A percentile compares a stretch with the other conserved stretches of the same genome.
Evolutionary conservation across 2,888 invertebrate genomes (phyloP).

Genomic region (Geotrupes spiniger): DNA sequence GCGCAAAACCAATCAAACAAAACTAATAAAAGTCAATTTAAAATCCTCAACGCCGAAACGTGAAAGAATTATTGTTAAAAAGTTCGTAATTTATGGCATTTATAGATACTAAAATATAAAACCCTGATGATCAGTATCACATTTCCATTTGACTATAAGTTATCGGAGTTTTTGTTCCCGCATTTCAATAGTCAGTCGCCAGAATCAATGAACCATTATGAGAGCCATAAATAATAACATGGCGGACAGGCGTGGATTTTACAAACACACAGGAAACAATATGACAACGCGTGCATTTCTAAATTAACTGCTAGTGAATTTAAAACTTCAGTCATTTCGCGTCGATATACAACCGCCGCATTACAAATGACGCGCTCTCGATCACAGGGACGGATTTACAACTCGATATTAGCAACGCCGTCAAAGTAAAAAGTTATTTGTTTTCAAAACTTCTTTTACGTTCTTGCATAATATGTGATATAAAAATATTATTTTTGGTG

Average conservation of each 20-base stretch:
- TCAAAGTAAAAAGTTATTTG: no score
- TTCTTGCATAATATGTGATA: no score
- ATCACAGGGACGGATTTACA: no score
- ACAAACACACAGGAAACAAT: slow-evolving; percentile 43
- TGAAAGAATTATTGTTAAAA: slow-evolving; percentile 40
- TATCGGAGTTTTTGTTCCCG: slow-evolving; percentile 35
- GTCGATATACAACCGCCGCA: no score
- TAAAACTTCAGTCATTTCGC: slow-evolving; percentile 32
- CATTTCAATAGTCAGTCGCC: slow-evolving; percentile 45
- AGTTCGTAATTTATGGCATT: slow-evolving; percentile 36
- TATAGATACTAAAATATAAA: slow-evolving; percentile 36
- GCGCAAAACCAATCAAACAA: slow-evolving; percentile 30
- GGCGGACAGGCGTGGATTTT: slow-evolving; percentile 41
- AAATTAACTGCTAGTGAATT: slow-evolving; percentile 34
- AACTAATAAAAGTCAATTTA: slow-evolving; percentile 35
- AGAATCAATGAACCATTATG: slow-evolving; percentile 49
- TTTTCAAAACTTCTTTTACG: no score
- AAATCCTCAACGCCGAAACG: slow-evolving; percentile 16
- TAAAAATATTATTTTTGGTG: no score
- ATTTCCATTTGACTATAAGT: slow-evolving; percentile 41
- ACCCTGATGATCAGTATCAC: slow-evolving; percentile 39
- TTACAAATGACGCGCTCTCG: no score
- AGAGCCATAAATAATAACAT: slow-evolving; percentile 47
- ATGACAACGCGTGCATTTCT: slow-evolving; percentile 42
- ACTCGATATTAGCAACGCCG: no score